Conservation (phyloP, 2,797 vertebrate genomes). For the Monodelphis domestica region DNA sequence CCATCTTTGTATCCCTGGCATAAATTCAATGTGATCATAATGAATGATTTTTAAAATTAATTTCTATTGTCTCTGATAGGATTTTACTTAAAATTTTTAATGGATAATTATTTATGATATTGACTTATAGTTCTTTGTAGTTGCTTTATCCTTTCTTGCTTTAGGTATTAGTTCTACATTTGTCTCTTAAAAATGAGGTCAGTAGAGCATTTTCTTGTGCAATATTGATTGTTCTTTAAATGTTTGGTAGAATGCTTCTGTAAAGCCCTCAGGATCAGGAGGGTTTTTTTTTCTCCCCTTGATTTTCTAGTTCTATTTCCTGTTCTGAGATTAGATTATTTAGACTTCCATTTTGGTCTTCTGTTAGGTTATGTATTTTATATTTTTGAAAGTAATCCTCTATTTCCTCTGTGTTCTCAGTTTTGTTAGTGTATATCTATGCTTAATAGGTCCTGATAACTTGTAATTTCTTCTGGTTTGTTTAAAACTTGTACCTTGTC, state of each 20-base stretch:
- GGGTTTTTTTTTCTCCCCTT: too few relatives aligned
- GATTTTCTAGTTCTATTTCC: not conserved
- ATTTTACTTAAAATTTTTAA: not conserved
- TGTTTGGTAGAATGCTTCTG: not conserved
- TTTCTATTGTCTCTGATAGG: not conserved
- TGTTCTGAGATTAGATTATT: not conserved
- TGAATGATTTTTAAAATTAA: not conserved
- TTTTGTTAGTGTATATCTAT: not conserved
- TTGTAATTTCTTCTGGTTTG: not conserved
- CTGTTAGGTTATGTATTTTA: not conserved
- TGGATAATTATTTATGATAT: not conserved
- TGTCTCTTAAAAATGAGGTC: not conserved
- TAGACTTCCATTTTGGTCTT: not conserved
- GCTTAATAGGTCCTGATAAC: not conserved
- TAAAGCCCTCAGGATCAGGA: not conserved
- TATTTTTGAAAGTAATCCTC: not conserved
- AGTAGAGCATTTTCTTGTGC: not conserved
- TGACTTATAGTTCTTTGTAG: not conserved
- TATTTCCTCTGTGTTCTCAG: not conserved
- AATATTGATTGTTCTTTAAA: not conserved
- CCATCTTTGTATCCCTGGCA: not conserved
- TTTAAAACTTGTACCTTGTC: not conserved
- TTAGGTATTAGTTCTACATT: not conserved
- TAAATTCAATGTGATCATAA: not conserved
- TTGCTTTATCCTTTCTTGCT: not conserved